These are phyloP conservation scores for Cryptoprocta ferox DNA, from an alignment of 2,797 vertebrate species.

Conservation along the genomic window DNA sequence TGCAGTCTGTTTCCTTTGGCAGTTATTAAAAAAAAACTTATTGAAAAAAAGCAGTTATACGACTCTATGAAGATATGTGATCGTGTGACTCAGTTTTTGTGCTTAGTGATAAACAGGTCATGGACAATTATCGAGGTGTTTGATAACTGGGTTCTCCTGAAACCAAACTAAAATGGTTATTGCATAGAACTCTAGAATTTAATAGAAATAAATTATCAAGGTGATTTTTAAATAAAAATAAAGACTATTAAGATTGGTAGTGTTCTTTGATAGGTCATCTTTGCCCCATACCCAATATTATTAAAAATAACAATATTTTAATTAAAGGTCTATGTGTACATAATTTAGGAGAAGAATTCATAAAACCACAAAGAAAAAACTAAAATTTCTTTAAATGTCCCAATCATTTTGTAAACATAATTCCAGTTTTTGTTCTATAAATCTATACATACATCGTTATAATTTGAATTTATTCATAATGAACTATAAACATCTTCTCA, in stretches of 20 bases:
- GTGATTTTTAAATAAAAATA: constrained; percentile 23
- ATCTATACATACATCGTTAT: neutral
- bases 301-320: neutral
- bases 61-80: neutral
- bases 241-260: neutral
- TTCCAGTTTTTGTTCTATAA: neutral
- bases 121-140: neutral
- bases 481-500: neutral
- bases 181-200: neutral
- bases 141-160: neutral
- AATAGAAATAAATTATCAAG: constrained; percentile 4
- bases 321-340: neutral
- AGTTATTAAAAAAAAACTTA: neutral
- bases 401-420: neutral
- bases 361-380: constrained; percentile 14
- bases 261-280: neutral
- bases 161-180: neutral
- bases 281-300: neutral
- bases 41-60: neutral
- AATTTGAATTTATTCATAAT: neutral
- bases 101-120: neutral
- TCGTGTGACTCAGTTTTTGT: neutral
- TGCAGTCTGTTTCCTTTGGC: neutral
- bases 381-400: neutral
- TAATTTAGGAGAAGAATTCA: neutral